Evolutionary conservation across 2,888 invertebrate genomes (phyloP).

Genomic region (Parnassius mnemosyne): DNA sequence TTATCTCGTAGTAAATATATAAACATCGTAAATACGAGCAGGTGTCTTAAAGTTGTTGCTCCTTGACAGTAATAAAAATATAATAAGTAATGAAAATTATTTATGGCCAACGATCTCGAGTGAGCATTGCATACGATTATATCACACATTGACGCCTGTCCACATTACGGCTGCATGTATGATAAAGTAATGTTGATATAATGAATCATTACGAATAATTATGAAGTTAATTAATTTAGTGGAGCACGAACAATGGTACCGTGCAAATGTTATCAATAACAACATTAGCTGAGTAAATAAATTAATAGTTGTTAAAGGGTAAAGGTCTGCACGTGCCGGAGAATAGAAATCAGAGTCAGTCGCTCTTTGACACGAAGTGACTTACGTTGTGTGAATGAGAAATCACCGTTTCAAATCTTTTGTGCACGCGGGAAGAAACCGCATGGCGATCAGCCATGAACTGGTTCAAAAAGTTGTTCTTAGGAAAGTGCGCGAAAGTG

Average conservation of each 20-base stretch:
- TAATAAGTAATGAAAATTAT: constrained; percentile 17
- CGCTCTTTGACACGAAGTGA: constrained; percentile 40
- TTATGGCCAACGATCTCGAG: constrained; percentile 17
- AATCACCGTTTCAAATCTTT: constrained; percentile 82
- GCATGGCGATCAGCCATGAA: constrained; percentile 81
- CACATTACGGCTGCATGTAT: constrained; percentile 37
- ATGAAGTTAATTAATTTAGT: constrained; percentile 62
- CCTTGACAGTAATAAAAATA: constrained; percentile 24
- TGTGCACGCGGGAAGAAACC: constrained; percentile 82
- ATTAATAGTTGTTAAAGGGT: constrained; percentile 67
- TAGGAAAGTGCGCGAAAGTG: constrained; percentile 75
- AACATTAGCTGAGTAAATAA: constrained; percentile 65
- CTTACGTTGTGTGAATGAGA: constrained; percentile 75
- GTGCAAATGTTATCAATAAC: constrained; percentile 61
- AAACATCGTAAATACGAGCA: constrained; percentile 18
- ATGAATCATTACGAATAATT: constrained; percentile 47
- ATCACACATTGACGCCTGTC: constrained; percentile 17
- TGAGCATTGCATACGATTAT: constrained; percentile 9
- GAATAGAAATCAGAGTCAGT: constrained; percentile 40
- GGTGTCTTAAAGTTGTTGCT: constrained; percentile 14
- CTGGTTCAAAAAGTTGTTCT: constrained; percentile 84
- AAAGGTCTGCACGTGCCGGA: constrained; percentile 73
- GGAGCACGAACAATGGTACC: constrained; percentile 58
- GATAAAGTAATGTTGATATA: constrained; percentile 30
- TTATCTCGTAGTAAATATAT: constrained; percentile 22